These are phyloP conservation scores for Ochotona princeps DNA, from an alignment of 2,113 vertebrate species.

Conservation along the genomic window DNA sequence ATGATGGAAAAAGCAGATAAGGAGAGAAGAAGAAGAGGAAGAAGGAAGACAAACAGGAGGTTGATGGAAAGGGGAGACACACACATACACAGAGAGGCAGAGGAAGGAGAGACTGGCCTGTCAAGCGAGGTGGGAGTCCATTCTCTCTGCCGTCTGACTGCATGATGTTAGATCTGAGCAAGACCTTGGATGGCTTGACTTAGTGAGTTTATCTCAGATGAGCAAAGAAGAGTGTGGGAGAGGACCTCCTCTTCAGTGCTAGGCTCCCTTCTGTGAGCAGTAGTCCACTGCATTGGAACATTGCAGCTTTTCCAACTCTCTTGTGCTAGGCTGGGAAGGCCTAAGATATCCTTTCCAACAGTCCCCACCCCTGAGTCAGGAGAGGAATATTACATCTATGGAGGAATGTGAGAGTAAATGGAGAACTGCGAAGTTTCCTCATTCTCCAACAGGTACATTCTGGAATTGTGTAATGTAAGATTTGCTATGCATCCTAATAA, in stretches of 20 bases:
- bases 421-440: not conserved
- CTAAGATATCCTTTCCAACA: not conserved
- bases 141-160: not conserved
- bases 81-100: too few relatives aligned
- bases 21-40: accelerated
- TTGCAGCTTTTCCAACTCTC: not conserved
- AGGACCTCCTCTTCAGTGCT: not conserved
- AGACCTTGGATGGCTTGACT: not conserved
- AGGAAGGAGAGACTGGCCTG: not conserved
- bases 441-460: not conserved
- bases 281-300: not conserved
- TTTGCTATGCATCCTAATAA: not conserved
- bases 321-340: not conserved
- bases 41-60: too few relatives aligned
- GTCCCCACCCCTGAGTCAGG: not conserved
- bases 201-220: not conserved
- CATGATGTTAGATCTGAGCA: not conserved
- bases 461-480: not conserved
- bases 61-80: too few relatives aligned
- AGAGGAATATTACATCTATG: not conserved
- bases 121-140: not conserved
- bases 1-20: accelerated
- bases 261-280: not conserved
- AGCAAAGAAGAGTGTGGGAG: not conserved
- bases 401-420: not conserved